Evolutionary conservation across 2,888 invertebrate genomes (phyloP).

Genomic region (Pterobdella sp.): DNA sequence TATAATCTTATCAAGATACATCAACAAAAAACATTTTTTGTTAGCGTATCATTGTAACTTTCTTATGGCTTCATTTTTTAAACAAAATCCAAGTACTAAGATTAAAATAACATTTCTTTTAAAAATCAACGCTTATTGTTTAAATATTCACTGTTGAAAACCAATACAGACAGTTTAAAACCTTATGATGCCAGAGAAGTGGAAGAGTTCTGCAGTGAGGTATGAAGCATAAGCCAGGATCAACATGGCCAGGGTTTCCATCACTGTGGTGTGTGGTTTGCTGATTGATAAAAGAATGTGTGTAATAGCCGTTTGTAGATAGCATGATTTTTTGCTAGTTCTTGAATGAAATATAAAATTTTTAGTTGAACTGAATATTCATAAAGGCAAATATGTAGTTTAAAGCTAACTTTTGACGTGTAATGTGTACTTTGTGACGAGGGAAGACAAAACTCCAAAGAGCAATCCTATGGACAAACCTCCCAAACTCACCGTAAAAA

Average conservation of each 20-base stretch:
- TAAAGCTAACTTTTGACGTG: conserved; percentile 48
- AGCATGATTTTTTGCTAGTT: not conserved
- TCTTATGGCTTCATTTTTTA: too few species aligned
- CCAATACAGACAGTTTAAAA: conserved; percentile 36
- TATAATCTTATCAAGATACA: too few species aligned
- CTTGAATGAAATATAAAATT: not conserved
- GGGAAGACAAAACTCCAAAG: conserved; percentile 53
- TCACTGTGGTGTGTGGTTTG: conserved; percentile 48
- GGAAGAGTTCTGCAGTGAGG: conserved; percentile 56
- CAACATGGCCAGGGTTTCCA: conserved; percentile 56
- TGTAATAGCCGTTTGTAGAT: not conserved
- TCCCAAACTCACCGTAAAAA: conserved; percentile 55
- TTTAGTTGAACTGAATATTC: not conserved
- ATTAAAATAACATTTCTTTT: too few species aligned
- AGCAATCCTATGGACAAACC: conserved; percentile 54
- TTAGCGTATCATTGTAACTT: too few species aligned
- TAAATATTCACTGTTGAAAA: not conserved
- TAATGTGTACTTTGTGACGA: conserved; percentile 49
- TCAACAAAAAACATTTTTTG: too few species aligned
- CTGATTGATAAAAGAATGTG: not conserved
- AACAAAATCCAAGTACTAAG: too few species aligned
- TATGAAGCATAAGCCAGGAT: conserved; percentile 56
- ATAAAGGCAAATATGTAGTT: not conserved
- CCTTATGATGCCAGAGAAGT: conserved; percentile 58
- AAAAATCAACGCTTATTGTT: not conserved